phyloP scores from a whole-genome alignment of 2,888 invertebrate genomes.

The Rotaria sp. region DNA sequence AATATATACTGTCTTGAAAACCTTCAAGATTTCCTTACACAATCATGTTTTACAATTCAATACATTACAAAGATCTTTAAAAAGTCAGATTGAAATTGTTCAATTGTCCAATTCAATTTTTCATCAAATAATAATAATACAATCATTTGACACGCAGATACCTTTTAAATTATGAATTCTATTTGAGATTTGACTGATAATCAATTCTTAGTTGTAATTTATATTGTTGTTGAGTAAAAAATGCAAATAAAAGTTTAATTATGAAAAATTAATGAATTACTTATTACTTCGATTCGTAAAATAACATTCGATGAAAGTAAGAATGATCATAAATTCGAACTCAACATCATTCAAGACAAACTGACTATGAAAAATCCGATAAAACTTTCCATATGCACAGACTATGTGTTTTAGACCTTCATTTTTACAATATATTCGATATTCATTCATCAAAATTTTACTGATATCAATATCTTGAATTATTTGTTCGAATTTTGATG shows the following conservation, averaged over 20 bases:
- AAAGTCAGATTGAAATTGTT: slow-evolving; percentile 69
- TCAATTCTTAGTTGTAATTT: slow-evolving; percentile 50
- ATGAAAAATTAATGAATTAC: background rate
- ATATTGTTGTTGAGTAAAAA: too few species aligned
- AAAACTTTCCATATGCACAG: background rate
- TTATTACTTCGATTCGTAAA: slow-evolving; percentile 76
- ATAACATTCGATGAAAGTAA: slow-evolving; percentile 66
- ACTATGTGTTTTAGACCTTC: background rate
- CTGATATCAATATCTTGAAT: slow-evolving; percentile 96
- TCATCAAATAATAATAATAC: slow-evolving; percentile 90
- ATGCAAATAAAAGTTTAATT: slow-evolving; percentile 54
- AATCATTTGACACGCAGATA: slow-evolving; percentile 97
- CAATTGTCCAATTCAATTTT: slow-evolving; percentile 74
- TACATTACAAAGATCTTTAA: slow-evolving; percentile 80
- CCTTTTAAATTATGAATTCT: slow-evolving; percentile 69
- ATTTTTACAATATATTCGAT: slow-evolving; percentile 55
- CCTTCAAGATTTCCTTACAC: slow-evolving; percentile 44
- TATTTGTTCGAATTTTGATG: slow-evolving; percentile 95
- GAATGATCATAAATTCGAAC: too few species aligned
- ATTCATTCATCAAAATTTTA: slow-evolving; percentile 90
- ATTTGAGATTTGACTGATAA: background rate
- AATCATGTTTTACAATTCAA: slow-evolving; percentile 80
- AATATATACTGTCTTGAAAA: slow-evolving; percentile 43
- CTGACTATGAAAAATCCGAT: background rate
- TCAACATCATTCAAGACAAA: too few species aligned